Evolutionary conservation across 2,888 invertebrate species (phyloP).

Genomic region (Mesochorus sp.): DNA sequence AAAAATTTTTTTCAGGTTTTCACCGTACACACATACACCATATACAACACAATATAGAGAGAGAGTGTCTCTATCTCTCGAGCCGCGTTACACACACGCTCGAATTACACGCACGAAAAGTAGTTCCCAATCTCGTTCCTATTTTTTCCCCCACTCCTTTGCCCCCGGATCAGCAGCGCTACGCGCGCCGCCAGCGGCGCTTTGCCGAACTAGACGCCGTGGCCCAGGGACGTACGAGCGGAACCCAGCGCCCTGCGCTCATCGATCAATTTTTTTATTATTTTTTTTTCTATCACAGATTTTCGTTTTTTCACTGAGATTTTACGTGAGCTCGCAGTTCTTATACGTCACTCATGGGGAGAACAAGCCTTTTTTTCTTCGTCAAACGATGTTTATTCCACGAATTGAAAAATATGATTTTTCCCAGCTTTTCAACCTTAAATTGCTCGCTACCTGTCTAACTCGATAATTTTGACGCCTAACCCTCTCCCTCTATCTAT

Average conservation of each 20-base stretch:
- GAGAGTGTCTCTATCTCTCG: constrained; percentile 66
- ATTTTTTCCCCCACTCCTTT: constrained; percentile 3
- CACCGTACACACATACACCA: too few species aligned
- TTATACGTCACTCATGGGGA: too few species aligned
- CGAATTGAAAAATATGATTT: too few species aligned
- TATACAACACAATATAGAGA: too few species aligned
- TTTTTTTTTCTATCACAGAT: neutral
- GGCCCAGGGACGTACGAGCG: constrained; percentile 51
- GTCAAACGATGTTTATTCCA: too few species aligned
- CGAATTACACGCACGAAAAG: constrained; percentile 67
- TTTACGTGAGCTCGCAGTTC: too few species aligned
- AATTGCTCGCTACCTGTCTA: too few species aligned
- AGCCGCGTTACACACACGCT: constrained; percentile 72
- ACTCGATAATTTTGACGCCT: constrained; percentile 13
- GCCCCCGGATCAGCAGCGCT: neutral
- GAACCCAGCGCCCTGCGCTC: too few species aligned
- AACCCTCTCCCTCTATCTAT: neutral
- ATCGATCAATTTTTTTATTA: neutral
- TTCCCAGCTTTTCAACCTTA: too few species aligned
- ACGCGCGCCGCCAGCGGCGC: constrained; percentile 1
- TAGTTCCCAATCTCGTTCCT: constrained; percentile 71
- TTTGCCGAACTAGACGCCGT: neutral
- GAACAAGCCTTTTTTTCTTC: too few species aligned
- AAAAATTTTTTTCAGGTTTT: constrained; percentile 77
- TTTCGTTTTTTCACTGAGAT: neutral